These are phyloP conservation scores for Hirudo medicinalis DNA, from an alignment of 1,140 invertebrate species.

Conservation along the genomic window DNA sequence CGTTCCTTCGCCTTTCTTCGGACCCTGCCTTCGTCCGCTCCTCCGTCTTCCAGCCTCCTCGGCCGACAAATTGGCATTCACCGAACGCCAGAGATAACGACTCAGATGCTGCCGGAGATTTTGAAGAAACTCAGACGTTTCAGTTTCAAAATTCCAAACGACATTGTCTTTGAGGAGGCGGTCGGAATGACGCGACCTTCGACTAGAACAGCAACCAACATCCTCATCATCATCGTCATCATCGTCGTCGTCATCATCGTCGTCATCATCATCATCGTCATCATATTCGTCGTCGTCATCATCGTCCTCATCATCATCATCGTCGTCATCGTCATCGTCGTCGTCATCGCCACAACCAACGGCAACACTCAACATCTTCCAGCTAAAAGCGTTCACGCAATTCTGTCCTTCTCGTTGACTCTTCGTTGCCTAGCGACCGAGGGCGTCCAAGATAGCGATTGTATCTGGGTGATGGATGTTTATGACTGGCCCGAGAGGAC, in stretches of 20 bases:
- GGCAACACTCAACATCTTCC: neutral
- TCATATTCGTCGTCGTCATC: neutral
- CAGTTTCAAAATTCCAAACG: too few relatives aligned
- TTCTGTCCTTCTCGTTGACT: constrained; percentile 5
- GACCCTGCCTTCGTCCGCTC: too few relatives aligned
- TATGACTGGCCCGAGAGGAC: neutral
- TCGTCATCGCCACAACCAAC: neutral
- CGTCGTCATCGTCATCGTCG: neutral
- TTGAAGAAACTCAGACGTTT: too few relatives aligned
- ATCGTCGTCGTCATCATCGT: neutral
- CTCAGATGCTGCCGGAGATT: too few relatives aligned
- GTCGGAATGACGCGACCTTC: too few relatives aligned
- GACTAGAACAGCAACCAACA: neutral
- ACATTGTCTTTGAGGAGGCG: too few relatives aligned
- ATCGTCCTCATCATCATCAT: neutral
- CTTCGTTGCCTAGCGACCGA: neutral
- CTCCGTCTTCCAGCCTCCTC: too few relatives aligned
- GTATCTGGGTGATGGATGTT: neutral
- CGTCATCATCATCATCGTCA: neutral
- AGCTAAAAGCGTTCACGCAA: neutral
- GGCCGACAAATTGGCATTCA: too few relatives aligned
- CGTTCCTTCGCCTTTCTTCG: too few relatives aligned
- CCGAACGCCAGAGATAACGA: too few relatives aligned
- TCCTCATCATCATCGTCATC: neutral
- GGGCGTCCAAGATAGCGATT: neutral